Percentiles rank a stretch among this genome's conserved stretches.
phyloP scores from a whole-genome alignment of 1,140 invertebrate genomes.

The Drosophila lacertosa region DNA sequence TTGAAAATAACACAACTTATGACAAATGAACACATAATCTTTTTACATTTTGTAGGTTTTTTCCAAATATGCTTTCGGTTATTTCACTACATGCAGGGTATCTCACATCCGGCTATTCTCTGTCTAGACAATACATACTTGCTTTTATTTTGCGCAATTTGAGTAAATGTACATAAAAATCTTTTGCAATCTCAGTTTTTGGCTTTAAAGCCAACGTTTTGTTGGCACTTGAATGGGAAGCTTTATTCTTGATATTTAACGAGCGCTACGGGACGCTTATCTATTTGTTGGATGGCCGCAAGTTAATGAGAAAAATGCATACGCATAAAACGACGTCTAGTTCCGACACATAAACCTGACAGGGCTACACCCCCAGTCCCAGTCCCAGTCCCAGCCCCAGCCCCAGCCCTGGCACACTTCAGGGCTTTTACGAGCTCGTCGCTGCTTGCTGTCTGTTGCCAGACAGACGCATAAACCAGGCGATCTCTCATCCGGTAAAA shows the following conservation, averaged over 20 bases:
- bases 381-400: background rate
- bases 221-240: slow-evolving; percentile 43
- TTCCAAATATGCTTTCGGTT: no score
- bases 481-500: slow-evolving; percentile 52
- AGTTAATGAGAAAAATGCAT: slow-evolving; percentile 78
- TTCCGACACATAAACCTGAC: slow-evolving; percentile 72
- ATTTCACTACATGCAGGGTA: no score
- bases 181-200: slow-evolving; percentile 29
- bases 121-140: background rate
- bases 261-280: slow-evolving; percentile 57
- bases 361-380: background rate
- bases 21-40: no score
- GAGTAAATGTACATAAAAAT: slow-evolving; percentile 27
- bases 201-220: slow-evolving; percentile 41
- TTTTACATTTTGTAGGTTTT: no score
- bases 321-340: slow-evolving; percentile 69
- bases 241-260: slow-evolving; percentile 49
- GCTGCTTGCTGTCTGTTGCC: slow-evolving; percentile 35
- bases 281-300: slow-evolving; percentile 46
- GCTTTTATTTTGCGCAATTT: slow-evolving; percentile 4
- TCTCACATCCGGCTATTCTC: no score
- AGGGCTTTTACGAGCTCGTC: slow-evolving; percentile 59
- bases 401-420: background rate
- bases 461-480: slow-evolving; percentile 68
- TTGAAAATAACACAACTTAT: no score